Conservation (phyloP, 2,888 invertebrate species). For the Aleiodes leptofemur region DNA sequence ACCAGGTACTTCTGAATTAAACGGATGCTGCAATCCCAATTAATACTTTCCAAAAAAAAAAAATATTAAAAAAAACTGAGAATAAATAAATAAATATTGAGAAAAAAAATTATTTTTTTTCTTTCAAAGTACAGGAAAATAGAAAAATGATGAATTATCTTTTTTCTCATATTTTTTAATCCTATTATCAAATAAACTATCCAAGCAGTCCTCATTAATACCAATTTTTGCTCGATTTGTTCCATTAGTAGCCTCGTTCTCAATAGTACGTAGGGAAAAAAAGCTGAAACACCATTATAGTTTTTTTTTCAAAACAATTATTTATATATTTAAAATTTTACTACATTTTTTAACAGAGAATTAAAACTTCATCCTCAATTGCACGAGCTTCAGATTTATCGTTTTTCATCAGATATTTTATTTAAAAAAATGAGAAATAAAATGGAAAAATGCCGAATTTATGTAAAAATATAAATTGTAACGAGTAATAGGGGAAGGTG, state of each 20-base stretch:
- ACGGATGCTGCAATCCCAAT: not conserved
- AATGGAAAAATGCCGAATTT: not conserved
- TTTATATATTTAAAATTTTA: slow-evolving; percentile 54
- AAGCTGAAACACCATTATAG: slow-evolving; percentile 71
- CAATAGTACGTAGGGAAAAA: slow-evolving; percentile 70
- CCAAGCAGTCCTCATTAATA: slow-evolving; percentile 27
- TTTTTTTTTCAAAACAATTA: slow-evolving; percentile 55
- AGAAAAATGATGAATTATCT: slow-evolving; percentile 35
- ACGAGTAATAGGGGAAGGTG: no score
- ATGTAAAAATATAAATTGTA: no score
- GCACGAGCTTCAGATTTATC: slow-evolving; percentile 56
- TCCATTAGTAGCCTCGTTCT: slow-evolving; percentile 50
- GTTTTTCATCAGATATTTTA: slow-evolving; percentile 19
- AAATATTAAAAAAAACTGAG: not conserved
- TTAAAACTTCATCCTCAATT: slow-evolving; percentile 35
- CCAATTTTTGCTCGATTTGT: slow-evolving; percentile 32
- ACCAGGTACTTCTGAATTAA: not conserved
- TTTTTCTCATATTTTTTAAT: slow-evolving; percentile 11
- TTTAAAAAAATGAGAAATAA: not conserved
- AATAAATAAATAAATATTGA: slow-evolving; percentile 42
- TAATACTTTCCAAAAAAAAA: slow-evolving; percentile 1
- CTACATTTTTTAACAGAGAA: slow-evolving; percentile 23
- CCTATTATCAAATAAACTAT: slow-evolving; percentile 20
- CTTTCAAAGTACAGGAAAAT: slow-evolving; percentile 35
- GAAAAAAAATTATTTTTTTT: not conserved